Evolutionary conservation across 2,113 vertebrate species (phyloP), one percentile per base, ranked within the genome.

Genomic region (Agapornis roseicollis): DNA sequence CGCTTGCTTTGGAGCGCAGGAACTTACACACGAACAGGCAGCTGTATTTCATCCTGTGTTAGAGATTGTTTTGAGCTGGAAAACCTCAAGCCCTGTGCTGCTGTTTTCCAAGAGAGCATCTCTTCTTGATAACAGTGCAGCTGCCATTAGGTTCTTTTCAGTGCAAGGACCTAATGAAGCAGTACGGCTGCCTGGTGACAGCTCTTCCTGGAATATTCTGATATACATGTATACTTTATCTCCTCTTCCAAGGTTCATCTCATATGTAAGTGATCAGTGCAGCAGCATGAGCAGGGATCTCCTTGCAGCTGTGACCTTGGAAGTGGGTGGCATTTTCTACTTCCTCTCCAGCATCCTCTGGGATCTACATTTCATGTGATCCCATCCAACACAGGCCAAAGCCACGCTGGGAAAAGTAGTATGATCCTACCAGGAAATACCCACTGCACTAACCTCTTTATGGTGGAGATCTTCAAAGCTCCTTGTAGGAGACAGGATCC

Each of bases 271-370:
- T 9, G 47, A 97, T 96, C 96, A 95, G 91, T 3, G 70, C 85
- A 35, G 85, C 85, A 89, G 85, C 64, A 0, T n/a, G 74, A 94
- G 89, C 83, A 24, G 91, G 82, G 88, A 95, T 94, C 96, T 91
- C 84, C 92, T 92, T 18, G 46, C 96, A 97, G 95, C 94, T 97
- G 95, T 97, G 97, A 97, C 95, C 95, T 95, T 97, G 83, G 23
- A 88, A 93, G 97, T 96, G 97, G 94, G 95, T 97, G 96, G 95
- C 96, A 94, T 97, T 93, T 94, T 68, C 82, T 82, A 85, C 83
- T 97, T 97, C 96, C 96, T 96, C 65, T 85, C 70, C 82, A 7
- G 94, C 87, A 56, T 95, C 96, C 93, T 88, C 53, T 0, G 94
- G 90, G 95, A 95, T 94, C 20, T 6, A 12, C 76, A 24, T 87